Evolutionary conservation across 2,113 vertebrate species (phyloP).

Genomic region (Prietella phreatophila): DNA sequence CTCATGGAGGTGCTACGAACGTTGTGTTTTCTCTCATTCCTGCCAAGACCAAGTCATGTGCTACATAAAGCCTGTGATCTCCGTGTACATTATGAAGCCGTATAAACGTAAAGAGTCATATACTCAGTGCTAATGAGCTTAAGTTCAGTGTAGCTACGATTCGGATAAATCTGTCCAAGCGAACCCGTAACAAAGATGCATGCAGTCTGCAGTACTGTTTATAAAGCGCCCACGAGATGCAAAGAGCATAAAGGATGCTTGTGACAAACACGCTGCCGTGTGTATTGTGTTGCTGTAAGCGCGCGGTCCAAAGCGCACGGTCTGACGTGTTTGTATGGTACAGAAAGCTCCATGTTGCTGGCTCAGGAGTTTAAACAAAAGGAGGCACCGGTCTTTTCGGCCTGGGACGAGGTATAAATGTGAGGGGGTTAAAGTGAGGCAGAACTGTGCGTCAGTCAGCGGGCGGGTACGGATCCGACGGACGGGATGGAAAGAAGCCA

Average conservation of each 20-base stretch:
- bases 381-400: conserved; percentile 18
- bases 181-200: too few species aligned
- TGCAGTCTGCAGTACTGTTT: neutral
- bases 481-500: neutral
- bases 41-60: neutral
- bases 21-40: neutral
- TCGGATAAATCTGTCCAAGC: neutral
- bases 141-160: neutral
- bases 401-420: conserved; percentile 27
- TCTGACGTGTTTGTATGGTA: conserved; percentile 9
- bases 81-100: neutral
- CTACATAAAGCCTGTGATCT: neutral
- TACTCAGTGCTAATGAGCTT: neutral
- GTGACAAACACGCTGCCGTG: neutral
- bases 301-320: neutral
- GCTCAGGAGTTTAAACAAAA: conserved; percentile 44
- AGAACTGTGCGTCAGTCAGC: conserved; percentile 9
- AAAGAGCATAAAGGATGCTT: neutral
- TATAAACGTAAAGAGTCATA: neutral
- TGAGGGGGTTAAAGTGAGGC: conserved; percentile 20
- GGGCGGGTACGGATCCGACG: conserved; percentile 6
- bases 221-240: neutral
- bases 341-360: conserved; percentile 34
- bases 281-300: conserved; percentile 27
- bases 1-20: neutral